phyloP scores from a whole-genome alignment of 2,113 vertebrate species.

The Mustela lutreola region DNA sequence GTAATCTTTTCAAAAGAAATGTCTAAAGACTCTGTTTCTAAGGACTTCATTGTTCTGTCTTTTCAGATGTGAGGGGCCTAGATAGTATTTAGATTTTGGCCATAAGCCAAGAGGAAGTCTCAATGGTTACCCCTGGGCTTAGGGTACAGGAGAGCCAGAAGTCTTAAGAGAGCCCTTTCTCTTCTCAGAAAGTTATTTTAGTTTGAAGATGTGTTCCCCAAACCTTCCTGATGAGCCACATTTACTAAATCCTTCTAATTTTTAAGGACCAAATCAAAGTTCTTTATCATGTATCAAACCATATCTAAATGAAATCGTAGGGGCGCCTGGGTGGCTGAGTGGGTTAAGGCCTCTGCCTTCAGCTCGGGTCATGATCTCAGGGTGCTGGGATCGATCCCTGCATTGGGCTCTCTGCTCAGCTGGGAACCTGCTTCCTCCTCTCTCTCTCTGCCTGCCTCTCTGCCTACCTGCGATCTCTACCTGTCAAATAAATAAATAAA shows the following conservation, averaged over 20 bases:
- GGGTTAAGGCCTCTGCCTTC: too few species aligned
- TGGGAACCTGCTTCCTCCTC: too few species aligned
- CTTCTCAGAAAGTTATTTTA: constrained; percentile 41
- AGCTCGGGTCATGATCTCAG: too few species aligned
- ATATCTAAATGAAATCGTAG: constrained; percentile 57
- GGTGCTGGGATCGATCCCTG: too few species aligned
- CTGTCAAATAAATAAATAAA: too few species aligned
- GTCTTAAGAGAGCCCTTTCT: background rate
- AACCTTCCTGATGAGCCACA: background rate
- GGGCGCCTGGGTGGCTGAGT: too few species aligned
- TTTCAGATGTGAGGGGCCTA: constrained; percentile 11
- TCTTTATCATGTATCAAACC: background rate
- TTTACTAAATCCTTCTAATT: constrained; percentile 26
- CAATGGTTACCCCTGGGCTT: background rate
- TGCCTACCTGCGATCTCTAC: too few species aligned
- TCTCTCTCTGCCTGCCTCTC: too few species aligned
- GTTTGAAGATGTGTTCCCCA: background rate
- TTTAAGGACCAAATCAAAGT: constrained; percentile 2
- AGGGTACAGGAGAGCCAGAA: background rate
- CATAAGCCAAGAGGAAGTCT: constrained; percentile 43
- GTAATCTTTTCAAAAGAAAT: constrained; percentile 57
- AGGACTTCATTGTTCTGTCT: constrained; percentile 39
- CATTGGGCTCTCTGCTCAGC: too few species aligned
- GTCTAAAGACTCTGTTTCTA: constrained; percentile 61
- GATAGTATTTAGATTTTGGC: constrained; percentile 49